These are phyloP conservation scores for Agapetus fuscipes DNA, from an alignment of 2,888 invertebrate species.

Conservation along the genomic window DNA sequence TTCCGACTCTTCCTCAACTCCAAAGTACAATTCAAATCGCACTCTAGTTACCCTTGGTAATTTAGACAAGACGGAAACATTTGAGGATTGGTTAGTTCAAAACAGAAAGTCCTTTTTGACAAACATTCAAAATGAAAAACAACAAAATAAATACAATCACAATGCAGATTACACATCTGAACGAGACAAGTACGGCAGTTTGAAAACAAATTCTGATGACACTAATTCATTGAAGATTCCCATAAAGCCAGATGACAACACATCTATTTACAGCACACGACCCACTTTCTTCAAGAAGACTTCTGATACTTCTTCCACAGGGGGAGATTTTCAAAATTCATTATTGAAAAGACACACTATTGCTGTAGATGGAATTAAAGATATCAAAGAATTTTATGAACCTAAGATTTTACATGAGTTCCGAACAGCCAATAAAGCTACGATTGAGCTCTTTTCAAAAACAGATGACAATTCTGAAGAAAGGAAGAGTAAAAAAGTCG, in stretches of 20 bases:
- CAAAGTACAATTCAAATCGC: constrained; percentile 2
- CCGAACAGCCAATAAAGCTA: not conserved
- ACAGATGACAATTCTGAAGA: constrained; percentile 30
- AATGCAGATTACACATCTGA: too few relatives aligned
- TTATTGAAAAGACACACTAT: constrained; percentile 45
- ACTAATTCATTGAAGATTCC: not conserved
- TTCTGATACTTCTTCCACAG: not conserved
- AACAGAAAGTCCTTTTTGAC: constrained; percentile 28
- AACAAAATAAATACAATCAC: too few relatives aligned
- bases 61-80: constrained; percentile 30
- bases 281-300: not conserved
- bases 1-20: constrained; percentile 22
- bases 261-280: not conserved
- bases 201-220: too few relatives aligned
- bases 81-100: constrained; percentile 38
- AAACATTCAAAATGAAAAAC: constrained; percentile 28
- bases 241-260: not conserved
- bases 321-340: not conserved
- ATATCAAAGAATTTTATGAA: constrained; percentile 28
- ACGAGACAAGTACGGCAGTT: too few relatives aligned
- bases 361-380: constrained; percentile 47
- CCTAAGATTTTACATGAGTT: constrained; percentile 4
- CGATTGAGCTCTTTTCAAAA: constrained; percentile 5
- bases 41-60: constrained; percentile 15
- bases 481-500: constrained; percentile 61